A percentile compares a stretch with the other conserved stretches of the same genome.
These are phyloP conservation scores for Crocallis elinguaria DNA, from an alignment of 2,888 invertebrate species.

Conservation along the genomic window DNA sequence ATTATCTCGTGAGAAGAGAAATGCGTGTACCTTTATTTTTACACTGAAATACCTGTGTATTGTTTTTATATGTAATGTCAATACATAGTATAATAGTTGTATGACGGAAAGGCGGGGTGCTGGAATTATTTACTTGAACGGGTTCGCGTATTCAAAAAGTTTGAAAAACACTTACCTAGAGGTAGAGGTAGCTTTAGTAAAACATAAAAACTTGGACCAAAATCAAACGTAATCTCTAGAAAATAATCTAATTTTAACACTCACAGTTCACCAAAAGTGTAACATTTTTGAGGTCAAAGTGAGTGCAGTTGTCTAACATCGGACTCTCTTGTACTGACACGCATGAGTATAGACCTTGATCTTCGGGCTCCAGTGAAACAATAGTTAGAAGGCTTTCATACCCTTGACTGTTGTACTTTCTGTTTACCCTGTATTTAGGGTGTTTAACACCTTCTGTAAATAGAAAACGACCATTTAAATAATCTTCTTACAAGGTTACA, in stretches of 20 bases:
- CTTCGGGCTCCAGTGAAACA: slow-evolving; percentile 55
- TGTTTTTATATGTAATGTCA: too few species aligned
- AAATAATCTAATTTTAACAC: slow-evolving; percentile 44
- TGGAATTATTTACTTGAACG: too few species aligned
- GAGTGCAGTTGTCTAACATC: slow-evolving; percentile 47
- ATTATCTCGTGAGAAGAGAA: too few species aligned
- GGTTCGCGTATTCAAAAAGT: too few species aligned
- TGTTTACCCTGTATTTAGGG: slow-evolving; percentile 63
- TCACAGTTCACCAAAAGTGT: slow-evolving; percentile 67
- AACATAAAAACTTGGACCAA: too few species aligned
- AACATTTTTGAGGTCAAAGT: slow-evolving; percentile 51
- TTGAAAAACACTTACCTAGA: too few species aligned
- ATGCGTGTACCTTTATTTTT: too few species aligned
- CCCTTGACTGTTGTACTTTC: slow-evolving; percentile 65
- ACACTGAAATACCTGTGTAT: too few species aligned
- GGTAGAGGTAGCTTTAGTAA: too few species aligned
- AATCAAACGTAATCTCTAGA: too few species aligned
- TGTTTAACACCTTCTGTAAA: slow-evolving; percentile 51
- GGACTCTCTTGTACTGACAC: slow-evolving; percentile 56
- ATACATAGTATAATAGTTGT: too few species aligned
- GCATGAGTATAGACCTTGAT: slow-evolving; percentile 64
- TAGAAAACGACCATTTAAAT: not conserved
- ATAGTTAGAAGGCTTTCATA: slow-evolving; percentile 70
- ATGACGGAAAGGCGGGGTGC: too few species aligned
- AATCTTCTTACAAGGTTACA: not conserved